Base-by-base conservation (phyloP, 2,797 vertebrate species). In the Mastacembelus armatus region DNA sequence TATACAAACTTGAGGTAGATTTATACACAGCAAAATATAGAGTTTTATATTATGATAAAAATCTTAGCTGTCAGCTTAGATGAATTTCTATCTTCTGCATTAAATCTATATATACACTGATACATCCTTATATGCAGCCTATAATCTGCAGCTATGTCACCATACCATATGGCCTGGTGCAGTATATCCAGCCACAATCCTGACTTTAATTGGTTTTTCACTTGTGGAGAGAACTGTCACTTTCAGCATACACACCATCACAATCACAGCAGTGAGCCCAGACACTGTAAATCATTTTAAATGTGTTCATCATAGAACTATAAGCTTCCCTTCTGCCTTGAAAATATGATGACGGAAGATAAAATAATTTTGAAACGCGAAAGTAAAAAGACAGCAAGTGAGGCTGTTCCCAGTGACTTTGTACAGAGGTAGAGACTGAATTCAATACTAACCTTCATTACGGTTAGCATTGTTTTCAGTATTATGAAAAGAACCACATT, bases 141-240 rank as follows among this genome's bases (percentile, higher is more conserved):
- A n/a, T n/a, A 33, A 32, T 30, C 11, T 30, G 9, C 10, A 47
- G 30, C 24, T 70, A 24, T 43, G 42, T 27, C 49, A 54, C n/a
- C 12, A 26, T 19, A 22, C 45, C 49, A 44, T 40, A 51, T 58
- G 32, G 12, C 12, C 9, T 11, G n/a, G n/a, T n/a, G n/a, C n/a
- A n/a, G n/a, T 11, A 14, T 38, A 33, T 51, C 29, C 36, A 36
- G 4, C 24, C 29, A 12, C 44, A 2, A 32, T 30, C 2, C 0
- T 56, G 16, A 65, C 24, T 49, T 30, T 42, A 60, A 54, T 27
- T 26, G n/a, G 3, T 55, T 68, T 54, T 69, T 48, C 32, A 59
- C 38, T 36, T n/a, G n/a, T 22, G 14, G 19, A 38, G 18, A 61
- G 24, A 36, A 42, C 19, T 44, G 56, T 55, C 57, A 57, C 43